A percentile compares a stretch with the other conserved stretches of the same genome.
Evolutionary conservation across 92 coral and sea anemone species (phyloP).

Genomic region (Palythoa grandiflora): DNA sequence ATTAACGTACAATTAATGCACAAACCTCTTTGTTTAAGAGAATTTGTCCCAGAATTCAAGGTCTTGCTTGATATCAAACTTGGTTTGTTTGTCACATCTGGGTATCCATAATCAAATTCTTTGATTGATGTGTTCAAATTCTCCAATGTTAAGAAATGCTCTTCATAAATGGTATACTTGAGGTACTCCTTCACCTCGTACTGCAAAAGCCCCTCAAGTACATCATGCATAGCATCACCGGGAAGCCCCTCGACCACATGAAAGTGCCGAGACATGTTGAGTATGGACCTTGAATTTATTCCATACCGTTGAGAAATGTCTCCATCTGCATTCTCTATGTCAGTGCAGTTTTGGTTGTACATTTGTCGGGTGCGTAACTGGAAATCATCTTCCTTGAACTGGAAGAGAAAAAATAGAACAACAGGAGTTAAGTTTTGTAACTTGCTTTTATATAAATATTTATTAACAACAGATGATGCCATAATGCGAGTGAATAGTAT

Average conservation of each 20-base stretch:
- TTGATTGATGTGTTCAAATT: conserved; percentile 48
- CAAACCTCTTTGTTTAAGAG: conserved; percentile 64
- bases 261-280: conserved; percentile 60
- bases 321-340: conserved; percentile 40
- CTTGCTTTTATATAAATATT: too few relatives aligned
- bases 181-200: conserved; percentile 61
- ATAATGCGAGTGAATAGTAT: background rate
- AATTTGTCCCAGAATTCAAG: conserved; percentile 51
- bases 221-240: conserved; percentile 64
- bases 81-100: conserved; percentile 59
- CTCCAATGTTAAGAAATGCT: conserved; percentile 49
- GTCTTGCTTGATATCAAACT: conserved; percentile 27
- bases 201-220: conserved; percentile 58
- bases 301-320: conserved; percentile 48
- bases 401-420: background rate
- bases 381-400: conserved; percentile 44
- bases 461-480: too few relatives aligned
- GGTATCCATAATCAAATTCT: conserved; percentile 67
- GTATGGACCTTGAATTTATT: conserved; percentile 55
- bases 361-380: conserved; percentile 48
- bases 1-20: background rate
- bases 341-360: conserved; percentile 52
- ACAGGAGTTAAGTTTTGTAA: too few relatives aligned
- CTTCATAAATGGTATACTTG: conserved; percentile 52
- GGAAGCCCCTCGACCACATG: conserved; percentile 64